Base-by-base conservation (phyloP, 2,113 vertebrate species). In the Phainopepla nitens region DNA sequence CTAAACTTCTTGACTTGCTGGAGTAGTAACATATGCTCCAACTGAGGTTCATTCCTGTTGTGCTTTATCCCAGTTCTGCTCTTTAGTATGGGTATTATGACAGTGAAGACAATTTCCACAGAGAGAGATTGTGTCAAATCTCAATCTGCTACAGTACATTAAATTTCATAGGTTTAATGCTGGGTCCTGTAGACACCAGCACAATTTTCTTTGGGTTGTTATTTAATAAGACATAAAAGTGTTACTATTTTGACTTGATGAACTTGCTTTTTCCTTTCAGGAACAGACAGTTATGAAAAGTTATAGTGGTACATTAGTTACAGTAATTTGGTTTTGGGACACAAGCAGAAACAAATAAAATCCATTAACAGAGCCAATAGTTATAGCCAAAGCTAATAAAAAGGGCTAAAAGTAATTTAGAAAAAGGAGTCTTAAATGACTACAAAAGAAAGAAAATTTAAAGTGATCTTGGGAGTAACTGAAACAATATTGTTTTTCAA, bases 221-320 rank as follows among this genome's bases (percentile, higher is more conserved):
- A 96, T 93, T 94, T 97, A 96, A 92, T 47, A 95, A 92, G 86
- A 96, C 87, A 94, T 90, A 97, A 92, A 96, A 96, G 70, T 79
- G 88, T 93, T 98, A 97, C 94, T 96, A 98, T 97, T 98, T 97
- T 96, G 86, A 97, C 86, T 97, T 81, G 85, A 97, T 89, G 76
- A 95, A 97, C 94, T 95, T 94, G 77, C 69, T 96, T 92, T 93
- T 92, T 88, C 75, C 91, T 95, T 95, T 96, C 94, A 95, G 93
- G 69, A 94, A 94, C 78, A 94, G 94, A 89, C 56, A 71, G 64
- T 92, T 95, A 95, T 53, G 73, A 90, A 96, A 96, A 96, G 82
- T 96, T 96, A 95, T 90, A 87, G 86, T 75, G 86, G 76, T 70
- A 93, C 87, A 96, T 97, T 97, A 96, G 96, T 97, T 93, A 96